Conservation (phyloP, 1,140 invertebrate species). For the Tetramorium alpestre region DNA sequence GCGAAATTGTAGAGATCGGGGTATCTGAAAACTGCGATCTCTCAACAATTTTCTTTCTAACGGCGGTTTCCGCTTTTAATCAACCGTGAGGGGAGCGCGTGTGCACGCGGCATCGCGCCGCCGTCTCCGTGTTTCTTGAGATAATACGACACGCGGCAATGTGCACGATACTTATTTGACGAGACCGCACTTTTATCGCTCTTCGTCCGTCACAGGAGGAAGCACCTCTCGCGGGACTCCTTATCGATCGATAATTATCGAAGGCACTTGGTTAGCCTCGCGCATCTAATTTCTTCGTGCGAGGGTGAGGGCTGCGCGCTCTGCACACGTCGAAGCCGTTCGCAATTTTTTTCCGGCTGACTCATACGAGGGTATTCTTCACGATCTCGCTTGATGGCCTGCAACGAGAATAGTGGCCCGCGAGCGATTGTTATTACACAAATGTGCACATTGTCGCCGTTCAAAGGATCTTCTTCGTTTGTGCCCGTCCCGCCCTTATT, state of each 20-base stretch:
- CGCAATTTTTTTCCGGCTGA: conserved; percentile 31
- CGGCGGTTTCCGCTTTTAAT: conserved; percentile 9
- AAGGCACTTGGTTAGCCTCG: conserved; percentile 59
- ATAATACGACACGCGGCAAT: conserved; percentile 74
- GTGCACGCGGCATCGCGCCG: conserved; percentile 63
- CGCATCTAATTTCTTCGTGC: conserved; percentile 53
- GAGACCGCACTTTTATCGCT: conserved; percentile 41
- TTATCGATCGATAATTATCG: conserved; percentile 69
- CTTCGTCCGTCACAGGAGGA: conserved; percentile 15
- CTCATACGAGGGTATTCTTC: conserved; percentile 30
- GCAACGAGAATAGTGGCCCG: not conserved
- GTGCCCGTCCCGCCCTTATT: not conserved
- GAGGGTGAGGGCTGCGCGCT: conserved; percentile 15
- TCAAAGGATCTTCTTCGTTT: not conserved
- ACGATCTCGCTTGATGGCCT: not conserved
- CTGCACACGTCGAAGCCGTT: conserved; percentile 8
- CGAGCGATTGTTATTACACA: conserved; percentile 2
- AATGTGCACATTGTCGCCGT: conserved; percentile 48
- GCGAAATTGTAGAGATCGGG: not conserved
- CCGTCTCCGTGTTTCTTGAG: conserved; percentile 32
- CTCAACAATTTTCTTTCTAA: not conserved
- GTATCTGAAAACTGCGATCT: not conserved
- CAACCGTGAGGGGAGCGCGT: conserved; percentile 5
- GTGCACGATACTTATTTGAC: conserved; percentile 73
- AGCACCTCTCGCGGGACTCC: conserved; percentile 55